phyloP scores from a whole-genome alignment of 2,113 vertebrate genomes.

The Craseonycteris thonglongyai region DNA sequence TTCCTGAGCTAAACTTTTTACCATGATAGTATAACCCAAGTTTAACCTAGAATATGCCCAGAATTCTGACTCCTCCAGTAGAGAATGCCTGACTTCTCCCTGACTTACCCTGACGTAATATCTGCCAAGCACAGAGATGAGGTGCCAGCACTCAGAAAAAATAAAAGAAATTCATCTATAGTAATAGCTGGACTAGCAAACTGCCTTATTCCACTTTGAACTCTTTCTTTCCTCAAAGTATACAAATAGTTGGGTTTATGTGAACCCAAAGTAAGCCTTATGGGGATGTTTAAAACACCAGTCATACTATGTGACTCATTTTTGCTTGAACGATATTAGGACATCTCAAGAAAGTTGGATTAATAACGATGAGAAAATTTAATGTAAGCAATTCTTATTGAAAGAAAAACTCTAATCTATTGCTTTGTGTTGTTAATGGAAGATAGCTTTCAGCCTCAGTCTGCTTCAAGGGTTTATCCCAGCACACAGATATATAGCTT shows the following conservation, averaged over 20 bases:
- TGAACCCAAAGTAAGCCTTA: neutral
- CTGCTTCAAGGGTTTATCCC: neutral
- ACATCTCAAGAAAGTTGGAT: neutral
- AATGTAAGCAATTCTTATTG: neutral
- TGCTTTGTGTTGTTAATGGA: neutral
- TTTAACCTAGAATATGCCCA: neutral
- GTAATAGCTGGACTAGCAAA: neutral
- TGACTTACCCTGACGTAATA: neutral
- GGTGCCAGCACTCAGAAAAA: neutral
- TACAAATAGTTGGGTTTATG: neutral
- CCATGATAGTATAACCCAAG: neutral
- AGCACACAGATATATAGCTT: neutral
- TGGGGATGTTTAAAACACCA: neutral
- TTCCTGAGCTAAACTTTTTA: conserved; percentile 6
- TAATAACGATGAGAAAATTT: neutral
- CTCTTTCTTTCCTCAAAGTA: neutral
- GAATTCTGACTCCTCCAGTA: neutral
- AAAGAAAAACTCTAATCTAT: neutral
- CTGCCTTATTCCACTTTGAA: neutral
- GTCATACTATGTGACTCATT: neutral
- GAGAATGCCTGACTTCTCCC: neutral
- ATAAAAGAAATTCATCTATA: neutral
- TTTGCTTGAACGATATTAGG: neutral
- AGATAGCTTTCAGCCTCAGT: neutral
- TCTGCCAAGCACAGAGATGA: neutral